A percentile compares a stretch with the other conserved stretches of the same genome.
These are phyloP conservation scores for Poecile montanus DNA, from an alignment of 2,797 vertebrate species.

Conservation along the genomic window DNA sequence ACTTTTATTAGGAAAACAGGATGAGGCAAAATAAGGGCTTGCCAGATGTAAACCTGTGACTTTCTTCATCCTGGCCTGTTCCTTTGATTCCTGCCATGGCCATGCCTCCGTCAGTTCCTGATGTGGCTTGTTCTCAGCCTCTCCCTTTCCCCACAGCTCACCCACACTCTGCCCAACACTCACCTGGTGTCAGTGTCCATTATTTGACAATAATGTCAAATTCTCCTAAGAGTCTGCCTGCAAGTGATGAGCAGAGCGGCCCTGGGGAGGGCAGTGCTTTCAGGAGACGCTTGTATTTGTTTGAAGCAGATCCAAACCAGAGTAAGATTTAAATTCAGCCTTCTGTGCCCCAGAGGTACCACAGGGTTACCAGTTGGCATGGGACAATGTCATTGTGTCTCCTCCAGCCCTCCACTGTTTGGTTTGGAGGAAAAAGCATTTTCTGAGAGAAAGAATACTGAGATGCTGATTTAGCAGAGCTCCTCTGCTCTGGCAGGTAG, in stretches of 20 bases:
- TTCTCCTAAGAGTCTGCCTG: neutral
- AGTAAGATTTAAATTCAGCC: neutral
- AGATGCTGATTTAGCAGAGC: neutral
- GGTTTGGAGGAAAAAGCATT: neutral
- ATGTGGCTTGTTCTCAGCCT: neutral
- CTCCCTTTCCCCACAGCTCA: neutral
- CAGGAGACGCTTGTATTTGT: neutral
- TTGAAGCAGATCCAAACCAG: neutral
- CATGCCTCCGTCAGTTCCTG: fast-evolving
- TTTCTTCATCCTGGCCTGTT: neutral
- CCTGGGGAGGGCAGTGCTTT: neutral
- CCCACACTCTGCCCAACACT: neutral
- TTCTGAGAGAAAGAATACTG: neutral
- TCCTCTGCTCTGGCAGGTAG: neutral
- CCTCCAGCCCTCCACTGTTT: neutral
- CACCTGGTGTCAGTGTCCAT: neutral
- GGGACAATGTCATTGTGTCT: neutral
- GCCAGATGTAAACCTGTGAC: neutral
- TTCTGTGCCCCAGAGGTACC: neutral
- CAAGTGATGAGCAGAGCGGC: fast-evolving
- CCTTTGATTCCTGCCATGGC: neutral
- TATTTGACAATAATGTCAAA: too few relatives aligned
- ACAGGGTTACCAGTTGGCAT: neutral
- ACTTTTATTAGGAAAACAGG: neutral
- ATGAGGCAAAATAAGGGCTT: neutral